Percentiles rank a stretch among this genome's conserved stretches.
These are phyloP conservation scores for Numenius phaeopus DNA, from an alignment of 2,797 vertebrate species.

Conservation along the genomic window DNA sequence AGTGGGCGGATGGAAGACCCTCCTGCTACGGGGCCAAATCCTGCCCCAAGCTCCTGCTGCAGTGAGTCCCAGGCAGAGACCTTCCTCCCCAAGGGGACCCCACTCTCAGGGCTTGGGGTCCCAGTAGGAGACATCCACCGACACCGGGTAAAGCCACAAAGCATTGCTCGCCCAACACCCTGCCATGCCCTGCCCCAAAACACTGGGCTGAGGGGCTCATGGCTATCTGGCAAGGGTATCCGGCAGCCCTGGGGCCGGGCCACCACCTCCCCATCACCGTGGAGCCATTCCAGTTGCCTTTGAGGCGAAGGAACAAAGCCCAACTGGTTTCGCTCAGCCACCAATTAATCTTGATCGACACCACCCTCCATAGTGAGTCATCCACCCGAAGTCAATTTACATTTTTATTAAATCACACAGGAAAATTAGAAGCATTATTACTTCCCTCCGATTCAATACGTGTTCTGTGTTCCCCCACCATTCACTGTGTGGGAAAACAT, in stretches of 20 bases:
- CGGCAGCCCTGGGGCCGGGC: not conserved
- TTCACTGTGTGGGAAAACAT: conserved; percentile 51
- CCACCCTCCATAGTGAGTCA: conserved; percentile 32
- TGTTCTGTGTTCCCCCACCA: not conserved
- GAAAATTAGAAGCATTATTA: conserved; percentile 73
- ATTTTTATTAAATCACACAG: conserved; percentile 80
- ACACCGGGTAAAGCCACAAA: not conserved
- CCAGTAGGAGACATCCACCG: not conserved
- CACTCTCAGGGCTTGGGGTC: not conserved
- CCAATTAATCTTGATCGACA: conserved; percentile 66
- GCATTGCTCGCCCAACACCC: not conserved
- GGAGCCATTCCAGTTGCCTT: not conserved
- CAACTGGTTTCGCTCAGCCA: conserved; percentile 29
- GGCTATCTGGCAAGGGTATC: not conserved
- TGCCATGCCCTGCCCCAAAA: not conserved
- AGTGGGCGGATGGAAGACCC: not conserved
- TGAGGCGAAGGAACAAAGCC: conserved; percentile 72
- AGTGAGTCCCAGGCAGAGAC: not conserved
- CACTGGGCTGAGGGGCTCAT: fast-evolving
- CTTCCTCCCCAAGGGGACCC: fast-evolving
- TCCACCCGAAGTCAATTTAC: conserved; percentile 67
- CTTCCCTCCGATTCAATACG: conserved; percentile 37
- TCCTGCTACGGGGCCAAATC: not conserved
- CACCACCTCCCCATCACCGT: not conserved
- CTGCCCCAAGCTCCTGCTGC: not conserved